These are phyloP conservation scores for Leiothrix lutea DNA, from an alignment of 2,113 vertebrate genomes.

Conservation along the genomic window DNA sequence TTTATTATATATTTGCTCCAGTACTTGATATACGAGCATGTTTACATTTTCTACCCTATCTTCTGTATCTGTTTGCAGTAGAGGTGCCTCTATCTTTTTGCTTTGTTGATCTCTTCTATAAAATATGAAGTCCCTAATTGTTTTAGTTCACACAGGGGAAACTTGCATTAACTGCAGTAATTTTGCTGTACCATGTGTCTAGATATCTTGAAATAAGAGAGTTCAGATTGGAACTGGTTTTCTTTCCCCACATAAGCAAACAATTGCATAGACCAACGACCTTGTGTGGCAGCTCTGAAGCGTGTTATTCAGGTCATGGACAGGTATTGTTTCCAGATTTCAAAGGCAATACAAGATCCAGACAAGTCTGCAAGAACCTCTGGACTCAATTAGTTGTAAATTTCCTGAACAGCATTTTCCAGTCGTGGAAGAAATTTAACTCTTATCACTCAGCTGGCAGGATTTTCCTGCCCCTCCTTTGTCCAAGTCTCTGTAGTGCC, in stretches of 20 bases:
- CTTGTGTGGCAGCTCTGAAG: not conserved
- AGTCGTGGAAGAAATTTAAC: not conserved
- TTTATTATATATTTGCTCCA: not conserved
- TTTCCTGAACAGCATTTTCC: not conserved
- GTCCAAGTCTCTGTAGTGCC: not conserved
- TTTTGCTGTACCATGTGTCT: not conserved
- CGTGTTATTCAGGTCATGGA: not conserved
- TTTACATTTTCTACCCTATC: not conserved
- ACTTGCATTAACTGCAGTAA: not conserved
- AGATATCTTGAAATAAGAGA: not conserved
- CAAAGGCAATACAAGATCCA: not conserved
- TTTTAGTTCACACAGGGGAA: not conserved
- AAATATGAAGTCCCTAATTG: not conserved
- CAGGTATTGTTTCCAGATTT: constrained; percentile 15
- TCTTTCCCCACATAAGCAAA: not conserved
- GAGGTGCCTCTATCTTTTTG: not conserved
- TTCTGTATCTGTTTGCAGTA: not conserved
- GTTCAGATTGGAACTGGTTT: not conserved
- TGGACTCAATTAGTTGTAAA: not conserved
- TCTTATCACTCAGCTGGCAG: not conserved
- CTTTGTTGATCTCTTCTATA: not conserved
- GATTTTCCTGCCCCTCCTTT: not conserved
- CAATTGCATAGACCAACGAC: not conserved
- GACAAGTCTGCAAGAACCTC: not conserved
- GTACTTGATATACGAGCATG: not conserved